phyloP scores from a whole-genome alignment of 2,888 invertebrate genomes.

The Andrena bicolor region DNA sequence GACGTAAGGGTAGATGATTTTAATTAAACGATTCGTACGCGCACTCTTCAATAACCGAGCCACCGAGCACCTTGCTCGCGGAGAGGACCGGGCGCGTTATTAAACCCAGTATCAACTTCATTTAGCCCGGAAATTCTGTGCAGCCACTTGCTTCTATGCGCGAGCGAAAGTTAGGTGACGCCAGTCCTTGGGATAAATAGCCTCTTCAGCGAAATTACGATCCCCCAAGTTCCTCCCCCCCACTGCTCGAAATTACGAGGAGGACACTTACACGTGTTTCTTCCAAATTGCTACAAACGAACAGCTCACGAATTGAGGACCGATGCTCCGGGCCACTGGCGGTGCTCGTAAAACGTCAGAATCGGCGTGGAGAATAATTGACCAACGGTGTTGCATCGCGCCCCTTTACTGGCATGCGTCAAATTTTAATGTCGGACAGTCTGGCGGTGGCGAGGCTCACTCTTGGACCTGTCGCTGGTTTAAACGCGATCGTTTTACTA shows the following conservation, averaged over 20 bases:
- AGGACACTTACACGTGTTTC: not conserved
- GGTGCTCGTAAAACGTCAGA: not conserved
- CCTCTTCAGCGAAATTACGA: conserved; percentile 25
- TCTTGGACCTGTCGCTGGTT: conserved; percentile 7
- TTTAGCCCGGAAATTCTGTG: conserved; percentile 33
- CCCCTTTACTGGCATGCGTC: conserved; percentile 15
- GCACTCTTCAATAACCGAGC: conserved; percentile 21
- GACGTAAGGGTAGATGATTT: not conserved
- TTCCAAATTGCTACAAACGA: conserved; percentile 2
- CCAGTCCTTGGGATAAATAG: conserved; percentile 26
- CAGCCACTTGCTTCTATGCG: conserved; percentile 13
- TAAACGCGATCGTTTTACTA: conserved; percentile 31
- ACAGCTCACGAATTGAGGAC: not conserved
- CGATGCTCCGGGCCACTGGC: not conserved
- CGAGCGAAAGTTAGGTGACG: conserved; percentile 30
- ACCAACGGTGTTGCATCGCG: conserved; percentile 16
- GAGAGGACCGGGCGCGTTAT: conserved; percentile 21
- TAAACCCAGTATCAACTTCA: conserved; percentile 43
- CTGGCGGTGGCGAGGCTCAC: conserved; percentile 20
- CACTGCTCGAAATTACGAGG: conserved; percentile 10
- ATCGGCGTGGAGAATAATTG: not conserved
- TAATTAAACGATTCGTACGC: conserved; percentile 29
- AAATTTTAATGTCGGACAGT: conserved; percentile 48
- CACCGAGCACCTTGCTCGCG: not conserved
- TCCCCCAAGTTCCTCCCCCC: conserved; percentile 7